A percentile compares a stretch with the other conserved stretches of the same genome.
Evolutionary conservation across 2,888 invertebrate species (phyloP).

Genomic region (Thalpophila matura): DNA sequence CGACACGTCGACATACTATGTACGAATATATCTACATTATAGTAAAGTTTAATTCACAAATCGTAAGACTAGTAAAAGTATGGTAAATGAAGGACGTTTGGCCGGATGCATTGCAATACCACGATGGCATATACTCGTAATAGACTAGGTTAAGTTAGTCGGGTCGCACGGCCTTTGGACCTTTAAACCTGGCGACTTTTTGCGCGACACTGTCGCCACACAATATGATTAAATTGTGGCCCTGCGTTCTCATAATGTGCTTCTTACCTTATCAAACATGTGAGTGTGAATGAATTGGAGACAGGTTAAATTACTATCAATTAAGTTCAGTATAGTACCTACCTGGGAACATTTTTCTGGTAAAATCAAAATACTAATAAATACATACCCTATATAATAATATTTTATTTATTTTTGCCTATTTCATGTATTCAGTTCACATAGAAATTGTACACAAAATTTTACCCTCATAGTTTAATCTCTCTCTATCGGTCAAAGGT

Average conservation of each 20-base stretch:
- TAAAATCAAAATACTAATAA: too few relatives aligned
- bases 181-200: conserved; percentile 25
- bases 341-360: too few relatives aligned
- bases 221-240: not conserved
- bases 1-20: not conserved
- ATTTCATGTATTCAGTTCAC: too few relatives aligned
- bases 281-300: not conserved
- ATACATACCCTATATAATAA: too few relatives aligned
- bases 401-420: too few relatives aligned
- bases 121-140: conserved; percentile 40
- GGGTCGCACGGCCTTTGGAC: conserved; percentile 11
- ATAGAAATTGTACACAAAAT: too few relatives aligned
- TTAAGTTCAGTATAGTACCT: too few relatives aligned
- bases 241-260: not conserved
- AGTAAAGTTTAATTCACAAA: conserved; percentile 58
- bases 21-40: not conserved
- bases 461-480: too few relatives aligned
- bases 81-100: conserved; percentile 69
- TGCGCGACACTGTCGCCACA: conserved; percentile 9
- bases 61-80: conserved; percentile 68
- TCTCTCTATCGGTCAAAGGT: too few relatives aligned
- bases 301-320: too few relatives aligned
- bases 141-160: conserved; percentile 28
- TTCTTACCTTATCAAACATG: too few relatives aligned
- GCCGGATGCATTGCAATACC: conserved; percentile 71